Evolutionary conservation across 2,888 invertebrate species (phyloP).

Genomic region (Meghimatium bilineatum): DNA sequence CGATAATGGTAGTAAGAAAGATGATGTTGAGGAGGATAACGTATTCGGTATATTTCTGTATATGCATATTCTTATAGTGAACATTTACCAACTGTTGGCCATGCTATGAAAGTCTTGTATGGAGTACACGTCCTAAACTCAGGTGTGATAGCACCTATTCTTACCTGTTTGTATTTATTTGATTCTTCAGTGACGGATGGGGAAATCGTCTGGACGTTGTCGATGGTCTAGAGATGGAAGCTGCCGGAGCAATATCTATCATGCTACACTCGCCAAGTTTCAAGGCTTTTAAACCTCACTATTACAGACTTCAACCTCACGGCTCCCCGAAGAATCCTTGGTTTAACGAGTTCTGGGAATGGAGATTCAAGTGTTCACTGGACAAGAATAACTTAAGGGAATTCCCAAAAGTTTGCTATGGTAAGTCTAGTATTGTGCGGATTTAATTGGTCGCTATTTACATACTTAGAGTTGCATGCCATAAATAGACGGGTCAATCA

Average conservation of each 20-base stretch:
- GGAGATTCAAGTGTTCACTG: slow-evolving; percentile 82
- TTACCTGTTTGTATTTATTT: not conserved
- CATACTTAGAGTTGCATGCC: no score
- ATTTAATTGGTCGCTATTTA: no score
- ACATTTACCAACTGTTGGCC: no score
- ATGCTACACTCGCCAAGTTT: slow-evolving; percentile 84
- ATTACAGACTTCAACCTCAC: slow-evolving; percentile 81
- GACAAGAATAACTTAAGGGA: slow-evolving; percentile 5
- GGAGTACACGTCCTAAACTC: no score
- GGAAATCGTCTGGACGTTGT: slow-evolving; percentile 86
- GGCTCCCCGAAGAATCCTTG: slow-evolving; percentile 84
- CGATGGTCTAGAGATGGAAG: slow-evolving; percentile 80
- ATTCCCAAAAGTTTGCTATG: not conserved
- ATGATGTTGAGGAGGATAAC: no score
- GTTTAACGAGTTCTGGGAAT: slow-evolving; percentile 88
- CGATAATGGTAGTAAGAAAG: no score
- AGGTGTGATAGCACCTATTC: not conserved
- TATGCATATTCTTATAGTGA: no score
- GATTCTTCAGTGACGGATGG: slow-evolving; percentile 84
- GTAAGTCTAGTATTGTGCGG: slow-evolving; percentile 19
- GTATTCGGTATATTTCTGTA: no score
- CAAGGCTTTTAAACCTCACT: slow-evolving; percentile 81
- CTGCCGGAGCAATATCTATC: slow-evolving; percentile 85
- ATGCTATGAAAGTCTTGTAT: no score
- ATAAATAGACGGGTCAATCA: no score